Conservation (phyloP, 2,113 vertebrate species). For the Elgaria multicarinata region DNA sequence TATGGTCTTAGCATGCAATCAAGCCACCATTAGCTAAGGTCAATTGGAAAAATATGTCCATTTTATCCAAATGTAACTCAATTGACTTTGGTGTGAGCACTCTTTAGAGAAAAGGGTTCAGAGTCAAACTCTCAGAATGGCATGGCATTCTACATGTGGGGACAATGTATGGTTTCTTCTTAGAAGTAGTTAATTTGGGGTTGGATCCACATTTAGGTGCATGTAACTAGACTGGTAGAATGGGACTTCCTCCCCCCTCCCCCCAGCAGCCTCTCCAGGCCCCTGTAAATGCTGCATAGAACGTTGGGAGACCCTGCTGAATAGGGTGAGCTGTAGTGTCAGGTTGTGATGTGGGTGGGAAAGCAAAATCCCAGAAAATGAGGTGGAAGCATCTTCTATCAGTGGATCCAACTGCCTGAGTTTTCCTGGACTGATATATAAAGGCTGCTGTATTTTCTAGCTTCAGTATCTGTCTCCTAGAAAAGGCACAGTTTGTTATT, state of each 20-base stretch:
- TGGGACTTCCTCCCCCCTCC: too few species aligned
- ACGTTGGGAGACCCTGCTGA: too few species aligned
- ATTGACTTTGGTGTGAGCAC: neutral
- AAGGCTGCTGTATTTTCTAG: neutral
- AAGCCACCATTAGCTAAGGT: neutral
- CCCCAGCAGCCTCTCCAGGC: too few species aligned
- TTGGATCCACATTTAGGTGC: too few species aligned
- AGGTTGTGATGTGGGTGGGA: too few species aligned
- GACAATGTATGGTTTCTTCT: neutral
- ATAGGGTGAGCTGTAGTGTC: too few species aligned
- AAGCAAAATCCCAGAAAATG: too few species aligned
- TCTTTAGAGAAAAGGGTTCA: neutral
- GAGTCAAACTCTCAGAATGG: neutral
- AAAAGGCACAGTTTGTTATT: neutral
- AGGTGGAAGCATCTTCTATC: too few species aligned
- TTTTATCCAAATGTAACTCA: neutral
- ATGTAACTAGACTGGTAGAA: too few species aligned
- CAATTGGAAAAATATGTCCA: neutral
- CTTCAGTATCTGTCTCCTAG: neutral
- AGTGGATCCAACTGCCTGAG: neutral
- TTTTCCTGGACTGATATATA: neutral
- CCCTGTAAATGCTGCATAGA: too few species aligned
- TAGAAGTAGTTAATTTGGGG: neutral
- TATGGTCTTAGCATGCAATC: slow-evolving; percentile 3
- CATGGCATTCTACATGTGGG: neutral